These are phyloP conservation scores for Morone saxatilis DNA, from an alignment of 2,113 vertebrate species.

Conservation along the genomic window DNA sequence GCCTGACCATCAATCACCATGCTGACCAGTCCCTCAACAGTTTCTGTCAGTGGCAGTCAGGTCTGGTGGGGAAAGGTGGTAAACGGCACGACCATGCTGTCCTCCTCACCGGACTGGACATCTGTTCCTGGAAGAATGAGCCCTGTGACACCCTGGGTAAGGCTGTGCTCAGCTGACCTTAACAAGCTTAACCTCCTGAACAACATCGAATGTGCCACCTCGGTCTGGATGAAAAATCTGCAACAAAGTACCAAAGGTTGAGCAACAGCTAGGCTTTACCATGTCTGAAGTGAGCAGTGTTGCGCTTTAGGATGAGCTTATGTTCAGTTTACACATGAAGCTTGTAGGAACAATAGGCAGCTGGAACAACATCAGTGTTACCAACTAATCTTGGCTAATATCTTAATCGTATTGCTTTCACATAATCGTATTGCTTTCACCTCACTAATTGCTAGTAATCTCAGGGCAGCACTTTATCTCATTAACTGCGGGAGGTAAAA, in stretches of 20 bases:
- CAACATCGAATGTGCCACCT: too few relatives aligned
- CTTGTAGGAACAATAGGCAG: slow-evolving; percentile 13
- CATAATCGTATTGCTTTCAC: slow-evolving; percentile 22
- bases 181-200: neutral
- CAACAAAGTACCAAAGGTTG: neutral
- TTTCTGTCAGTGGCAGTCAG: slow-evolving; percentile 98
- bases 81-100: slow-evolving; percentile 97
- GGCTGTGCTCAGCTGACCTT: slow-evolving; percentile 1
- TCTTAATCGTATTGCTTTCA: slow-evolving; percentile 35
- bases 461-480: neutral
- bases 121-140: slow-evolving; percentile 99
- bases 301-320: neutral
- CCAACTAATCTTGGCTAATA: slow-evolving; percentile 22
- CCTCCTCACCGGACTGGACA: slow-evolving; percentile 96
- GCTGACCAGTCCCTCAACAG: slow-evolving; percentile 98
- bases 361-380: slow-evolving; percentile 24
- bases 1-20: slow-evolving; percentile 93
- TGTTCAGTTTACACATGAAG: neutral
- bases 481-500: neutral
- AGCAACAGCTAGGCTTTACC: neutral
- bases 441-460: slow-evolving; percentile 18
- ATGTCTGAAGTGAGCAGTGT: neutral
- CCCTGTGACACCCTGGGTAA: slow-evolving; percentile 98
- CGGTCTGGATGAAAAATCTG: neutral
- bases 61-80: slow-evolving; percentile 92